Conservation (phyloP, 2,113 vertebrate genomes). For the Chlamydotis undulata region DNA sequence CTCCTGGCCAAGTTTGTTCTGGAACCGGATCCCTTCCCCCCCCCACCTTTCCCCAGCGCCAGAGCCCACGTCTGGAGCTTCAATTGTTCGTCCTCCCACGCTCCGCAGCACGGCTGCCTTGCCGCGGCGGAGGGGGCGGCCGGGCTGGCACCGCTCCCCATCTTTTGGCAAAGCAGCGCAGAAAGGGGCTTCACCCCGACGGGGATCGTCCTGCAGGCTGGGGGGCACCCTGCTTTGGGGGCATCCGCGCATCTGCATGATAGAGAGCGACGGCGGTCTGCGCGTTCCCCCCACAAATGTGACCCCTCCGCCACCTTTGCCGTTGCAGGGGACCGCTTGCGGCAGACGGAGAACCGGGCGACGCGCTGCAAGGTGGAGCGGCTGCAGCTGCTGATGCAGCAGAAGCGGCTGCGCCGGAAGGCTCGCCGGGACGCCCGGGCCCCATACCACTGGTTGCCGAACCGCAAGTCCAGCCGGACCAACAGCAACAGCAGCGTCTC, state of each 20-base stretch:
- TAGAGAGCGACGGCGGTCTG: too few species aligned
- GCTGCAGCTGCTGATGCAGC: constrained; percentile 95
- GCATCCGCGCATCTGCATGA: accelerated
- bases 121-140: neutral
- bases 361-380: constrained; percentile 97
- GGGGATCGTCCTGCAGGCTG: too few species aligned
- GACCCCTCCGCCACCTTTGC: neutral
- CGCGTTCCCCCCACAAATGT: neutral
- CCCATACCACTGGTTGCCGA: constrained; percentile 93
- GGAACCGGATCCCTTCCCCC: neutral
- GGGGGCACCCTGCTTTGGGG: too few species aligned
- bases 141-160: neutral
- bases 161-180: neutral
- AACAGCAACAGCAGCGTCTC: constrained; percentile 90
- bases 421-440: constrained; percentile 88
- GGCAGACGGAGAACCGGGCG: constrained; percentile 95
- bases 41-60: neutral
- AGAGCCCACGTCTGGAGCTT: neutral
- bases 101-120: neutral
- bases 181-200: too few species aligned
- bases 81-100: neutral
- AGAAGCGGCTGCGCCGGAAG: constrained; percentile 94
- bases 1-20: neutral
- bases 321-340: constrained; percentile 86
- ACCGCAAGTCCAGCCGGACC: constrained; percentile 90